These are phyloP conservation scores for Coenobita brevimanus DNA, from an alignment of 1,140 invertebrate genomes.

Conservation along the genomic window DNA sequence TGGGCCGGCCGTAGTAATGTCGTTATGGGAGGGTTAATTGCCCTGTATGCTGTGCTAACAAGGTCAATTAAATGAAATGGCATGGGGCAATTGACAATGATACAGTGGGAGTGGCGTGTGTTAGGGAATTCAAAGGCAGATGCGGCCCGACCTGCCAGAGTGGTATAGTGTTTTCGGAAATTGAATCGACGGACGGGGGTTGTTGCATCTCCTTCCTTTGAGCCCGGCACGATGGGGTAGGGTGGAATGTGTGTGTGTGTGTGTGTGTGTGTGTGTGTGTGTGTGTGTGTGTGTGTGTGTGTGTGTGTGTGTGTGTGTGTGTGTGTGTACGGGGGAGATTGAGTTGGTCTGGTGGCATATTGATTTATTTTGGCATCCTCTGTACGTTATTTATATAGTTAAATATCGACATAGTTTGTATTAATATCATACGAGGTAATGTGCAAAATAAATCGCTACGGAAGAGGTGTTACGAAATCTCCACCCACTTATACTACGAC, in stretches of 20 bases:
- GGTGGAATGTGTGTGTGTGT: background rate
- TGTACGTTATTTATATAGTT: no score
- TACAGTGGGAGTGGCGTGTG: constrained; percentile 61
- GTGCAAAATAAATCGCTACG: no score
- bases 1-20: constrained; percentile 58
- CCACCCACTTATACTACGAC: no score
- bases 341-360: background rate
- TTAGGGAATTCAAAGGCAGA: constrained; percentile 62
- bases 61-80: constrained; percentile 67
- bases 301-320: no score
- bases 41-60: constrained; percentile 66
- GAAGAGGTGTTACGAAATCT: no score
- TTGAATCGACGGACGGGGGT: constrained; percentile 24
- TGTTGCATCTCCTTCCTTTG: no score
- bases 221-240: no score
- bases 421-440: no score
- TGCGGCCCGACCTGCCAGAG: constrained; percentile 31
- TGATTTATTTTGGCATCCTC: no score
- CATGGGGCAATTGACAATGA: constrained; percentile 66
- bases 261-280: background rate
- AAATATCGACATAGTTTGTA: no score
- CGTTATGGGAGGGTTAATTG: constrained; percentile 55
- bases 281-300: no score
- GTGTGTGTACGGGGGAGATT: background rate
- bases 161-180: constrained; percentile 57